These are phyloP conservation scores for Lithosia quadra DNA, from an alignment of 2,888 invertebrate species.

Conservation along the genomic window DNA sequence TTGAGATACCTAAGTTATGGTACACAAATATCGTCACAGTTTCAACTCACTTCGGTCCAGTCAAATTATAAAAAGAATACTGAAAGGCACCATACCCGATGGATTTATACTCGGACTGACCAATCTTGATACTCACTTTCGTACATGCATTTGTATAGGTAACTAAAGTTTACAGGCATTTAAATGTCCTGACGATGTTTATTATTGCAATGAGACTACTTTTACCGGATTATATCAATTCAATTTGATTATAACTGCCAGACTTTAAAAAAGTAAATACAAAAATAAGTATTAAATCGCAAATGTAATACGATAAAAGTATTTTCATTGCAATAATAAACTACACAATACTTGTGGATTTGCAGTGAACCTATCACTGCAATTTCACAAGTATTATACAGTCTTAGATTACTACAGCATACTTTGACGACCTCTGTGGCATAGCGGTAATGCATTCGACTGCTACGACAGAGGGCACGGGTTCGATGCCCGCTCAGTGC, in stretches of 20 bases:
- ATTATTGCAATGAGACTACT: not conserved
- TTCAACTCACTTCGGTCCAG: conserved; percentile 51
- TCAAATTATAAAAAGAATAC: conserved; percentile 43
- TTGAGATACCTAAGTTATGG: conserved; percentile 54
- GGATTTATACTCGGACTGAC: conserved; percentile 6
- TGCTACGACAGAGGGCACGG: too few relatives aligned
- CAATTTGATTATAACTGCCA: not conserved
- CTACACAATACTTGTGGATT: not conserved
- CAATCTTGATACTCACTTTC: conserved; percentile 1
- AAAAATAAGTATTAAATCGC: too few relatives aligned
- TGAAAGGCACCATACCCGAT: conserved; percentile 36
- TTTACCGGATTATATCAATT: not conserved
- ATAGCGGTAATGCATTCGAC: too few relatives aligned
- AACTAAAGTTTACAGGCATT: not conserved
- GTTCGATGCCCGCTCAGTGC: too few relatives aligned
- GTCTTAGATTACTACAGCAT: not conserved
- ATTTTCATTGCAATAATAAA: not conserved
- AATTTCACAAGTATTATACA: not conserved
- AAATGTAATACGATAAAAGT: too few relatives aligned
- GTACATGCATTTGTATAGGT: not conserved
- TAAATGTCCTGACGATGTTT: not conserved
- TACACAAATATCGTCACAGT: conserved; percentile 50
- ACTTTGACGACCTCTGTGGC: too few relatives aligned
- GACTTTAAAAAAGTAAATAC: not conserved
- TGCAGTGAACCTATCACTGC: not conserved